These are phyloP conservation scores for Pseudanteris insignis DNA, from an alignment of 2,888 invertebrate genomes.

Conservation along the genomic window DNA sequence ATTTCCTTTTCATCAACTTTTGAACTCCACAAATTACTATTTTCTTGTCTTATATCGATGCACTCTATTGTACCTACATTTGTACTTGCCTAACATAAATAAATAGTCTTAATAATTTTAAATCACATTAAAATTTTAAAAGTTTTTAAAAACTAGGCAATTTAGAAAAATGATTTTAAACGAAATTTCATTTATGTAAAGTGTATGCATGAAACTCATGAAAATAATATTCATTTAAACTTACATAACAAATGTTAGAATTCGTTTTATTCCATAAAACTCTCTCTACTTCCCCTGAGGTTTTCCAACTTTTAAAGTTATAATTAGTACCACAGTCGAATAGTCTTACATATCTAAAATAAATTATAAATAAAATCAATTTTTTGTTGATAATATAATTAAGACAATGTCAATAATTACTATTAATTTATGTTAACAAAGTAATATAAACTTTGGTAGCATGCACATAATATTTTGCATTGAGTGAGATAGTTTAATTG, in stretches of 20 bases:
- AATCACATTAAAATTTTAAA: no score
- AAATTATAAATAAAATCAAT: no score
- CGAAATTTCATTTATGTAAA: no score
- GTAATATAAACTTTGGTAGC: no score
- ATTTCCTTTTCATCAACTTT: conserved; percentile 85
- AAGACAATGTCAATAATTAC: no score
- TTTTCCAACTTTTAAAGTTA: conserved; percentile 74
- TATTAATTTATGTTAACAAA: no score
- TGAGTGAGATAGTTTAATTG: not conserved
- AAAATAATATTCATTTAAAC: no score
- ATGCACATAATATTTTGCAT: not conserved
- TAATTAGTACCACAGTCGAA: conserved; percentile 79
- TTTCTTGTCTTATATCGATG: conserved; percentile 69
- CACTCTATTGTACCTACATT: conserved; percentile 69
- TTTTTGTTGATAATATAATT: no score
- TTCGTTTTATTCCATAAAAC: conserved; percentile 85
- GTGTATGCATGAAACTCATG: no score
- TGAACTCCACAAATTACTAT: conserved; percentile 75
- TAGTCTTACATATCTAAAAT: conserved; percentile 73
- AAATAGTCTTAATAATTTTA: no score
- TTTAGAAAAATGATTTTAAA: no score
- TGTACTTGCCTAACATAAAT: conserved; percentile 69
- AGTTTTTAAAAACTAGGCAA: no score
- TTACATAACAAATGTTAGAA: conserved; percentile 80
- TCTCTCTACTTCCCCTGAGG: conserved; percentile 85